A percentile compares a stretch with the other conserved stretches of the same genome.
These are phyloP conservation scores for Coryphaenoides rupestris DNA, from an alignment of 2,113 vertebrate genomes.

Conservation along the genomic window DNA sequence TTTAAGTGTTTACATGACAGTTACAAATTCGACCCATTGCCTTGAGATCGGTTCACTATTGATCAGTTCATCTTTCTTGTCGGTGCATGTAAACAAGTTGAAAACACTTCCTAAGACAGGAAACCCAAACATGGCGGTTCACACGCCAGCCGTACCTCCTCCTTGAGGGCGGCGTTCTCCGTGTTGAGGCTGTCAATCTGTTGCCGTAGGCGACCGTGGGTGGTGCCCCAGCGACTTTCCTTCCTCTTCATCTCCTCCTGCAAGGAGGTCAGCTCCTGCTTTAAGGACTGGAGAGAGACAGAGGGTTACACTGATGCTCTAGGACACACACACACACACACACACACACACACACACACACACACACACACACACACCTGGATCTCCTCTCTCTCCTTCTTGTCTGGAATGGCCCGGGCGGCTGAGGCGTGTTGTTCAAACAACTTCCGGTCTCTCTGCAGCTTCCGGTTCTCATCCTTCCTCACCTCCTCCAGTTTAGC, in stretches of 20 bases:
- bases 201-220: slow-evolving; percentile 80
- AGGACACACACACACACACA: too few species aligned
- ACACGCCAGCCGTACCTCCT: slow-evolving; percentile 69
- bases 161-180: slow-evolving; percentile 81
- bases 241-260: slow-evolving; percentile 87
- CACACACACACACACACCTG: slow-evolving; percentile 74
- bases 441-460: slow-evolving; percentile 88
- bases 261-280: slow-evolving; percentile 82
- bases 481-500: slow-evolving; percentile 84
- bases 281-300: slow-evolving; percentile 72
- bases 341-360: background rate
- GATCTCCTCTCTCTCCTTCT: slow-evolving; percentile 93
- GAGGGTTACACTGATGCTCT: background rate
- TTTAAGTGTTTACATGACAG: too few species aligned
- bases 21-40: too few species aligned
- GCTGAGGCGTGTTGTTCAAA: slow-evolving; percentile 86
- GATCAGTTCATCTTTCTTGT: too few species aligned
- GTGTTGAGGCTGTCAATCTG: slow-evolving; percentile 81
- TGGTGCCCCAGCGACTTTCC: slow-evolving; percentile 86
- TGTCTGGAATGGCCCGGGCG: slow-evolving; percentile 86
- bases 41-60: too few species aligned
- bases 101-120: too few species aligned
- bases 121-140: background rate
- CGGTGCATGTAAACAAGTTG: too few species aligned
- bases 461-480: slow-evolving; percentile 85